These are phyloP conservation scores for Sylvia atricapilla DNA, from an alignment of 2,113 vertebrate species.

Conservation along the genomic window DNA sequence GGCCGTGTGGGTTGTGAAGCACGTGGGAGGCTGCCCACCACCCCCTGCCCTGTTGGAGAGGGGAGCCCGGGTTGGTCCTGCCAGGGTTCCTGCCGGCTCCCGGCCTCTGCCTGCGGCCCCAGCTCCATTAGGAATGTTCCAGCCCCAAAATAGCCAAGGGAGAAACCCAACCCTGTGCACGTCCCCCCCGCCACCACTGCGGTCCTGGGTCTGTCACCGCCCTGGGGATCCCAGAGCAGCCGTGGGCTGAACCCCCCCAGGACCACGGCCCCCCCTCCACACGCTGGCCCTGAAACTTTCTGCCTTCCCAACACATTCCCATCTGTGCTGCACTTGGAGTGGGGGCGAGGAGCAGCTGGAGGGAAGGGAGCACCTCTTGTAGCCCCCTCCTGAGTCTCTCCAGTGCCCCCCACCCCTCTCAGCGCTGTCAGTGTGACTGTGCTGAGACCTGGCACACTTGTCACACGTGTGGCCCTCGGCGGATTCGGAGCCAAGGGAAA, in stretches of 20 bases:
- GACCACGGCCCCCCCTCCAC: not conserved
- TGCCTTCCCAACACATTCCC: not conserved
- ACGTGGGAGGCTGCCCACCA: not conserved
- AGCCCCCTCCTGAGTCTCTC: too few species aligned
- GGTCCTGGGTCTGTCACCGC: not conserved
- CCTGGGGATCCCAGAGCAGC: not conserved
- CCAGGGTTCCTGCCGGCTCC: not conserved
- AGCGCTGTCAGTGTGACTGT: fast-evolving
- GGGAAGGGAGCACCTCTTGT: not conserved
- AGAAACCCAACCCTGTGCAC: constrained; percentile 4
- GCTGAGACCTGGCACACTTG: not conserved
- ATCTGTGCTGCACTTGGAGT: not conserved
- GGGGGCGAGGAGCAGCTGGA: not conserved
- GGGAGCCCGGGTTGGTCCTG: not conserved
- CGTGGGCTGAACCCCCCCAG: not conserved
- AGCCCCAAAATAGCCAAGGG: constrained; percentile 15
- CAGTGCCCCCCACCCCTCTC: too few species aligned
- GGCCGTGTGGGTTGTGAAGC: not conserved
- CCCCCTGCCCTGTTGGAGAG: not conserved
- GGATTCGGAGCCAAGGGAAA: not conserved
- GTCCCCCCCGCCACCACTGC: not conserved
- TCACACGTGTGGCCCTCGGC: not conserved
- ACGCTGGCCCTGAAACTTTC: not conserved
- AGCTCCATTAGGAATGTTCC: constrained; percentile 38
- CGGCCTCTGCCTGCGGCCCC: fast-evolving